Percentiles rank a stretch among this genome's conserved stretches.
These are phyloP conservation scores for Seladonia tumulorum DNA, from an alignment of 2,888 invertebrate species.

Conservation along the genomic window DNA sequence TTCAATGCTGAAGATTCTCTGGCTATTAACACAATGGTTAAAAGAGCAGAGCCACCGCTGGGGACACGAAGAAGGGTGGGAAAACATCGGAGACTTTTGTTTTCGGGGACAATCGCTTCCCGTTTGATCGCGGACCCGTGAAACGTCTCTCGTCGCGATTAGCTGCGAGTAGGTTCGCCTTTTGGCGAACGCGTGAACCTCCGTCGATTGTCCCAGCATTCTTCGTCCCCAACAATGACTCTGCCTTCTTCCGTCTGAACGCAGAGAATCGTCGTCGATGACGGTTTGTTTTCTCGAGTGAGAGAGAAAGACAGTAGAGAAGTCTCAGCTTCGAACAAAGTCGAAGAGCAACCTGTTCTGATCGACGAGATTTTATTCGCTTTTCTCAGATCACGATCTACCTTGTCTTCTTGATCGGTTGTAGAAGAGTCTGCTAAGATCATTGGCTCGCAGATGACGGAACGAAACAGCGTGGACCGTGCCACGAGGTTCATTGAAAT, in stretches of 20 bases:
- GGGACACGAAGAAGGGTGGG: not conserved
- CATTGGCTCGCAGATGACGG: not conserved
- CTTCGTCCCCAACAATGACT: not conserved
- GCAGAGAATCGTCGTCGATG: slow-evolving; percentile 46
- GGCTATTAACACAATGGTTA: not conserved
- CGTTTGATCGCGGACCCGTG: not conserved
- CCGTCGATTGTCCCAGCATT: not conserved
- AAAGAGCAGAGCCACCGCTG: not conserved
- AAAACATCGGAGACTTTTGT: not conserved
- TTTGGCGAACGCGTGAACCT: not conserved
- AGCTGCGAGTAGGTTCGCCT: not conserved
- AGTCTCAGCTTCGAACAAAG: not conserved
- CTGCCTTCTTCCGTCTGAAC: slow-evolving; percentile 31
- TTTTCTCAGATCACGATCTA: not conserved
- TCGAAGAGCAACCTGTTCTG: not conserved
- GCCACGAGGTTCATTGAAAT: slow-evolving; percentile 90
- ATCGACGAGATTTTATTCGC: not conserved
- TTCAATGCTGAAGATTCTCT: not conserved
- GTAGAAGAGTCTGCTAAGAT: slow-evolving; percentile 11
- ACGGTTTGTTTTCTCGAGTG: slow-evolving; percentile 63
- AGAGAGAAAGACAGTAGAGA: not conserved
- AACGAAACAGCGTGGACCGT: slow-evolving; percentile 47
- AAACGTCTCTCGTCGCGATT: not conserved
- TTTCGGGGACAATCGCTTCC: not conserved
- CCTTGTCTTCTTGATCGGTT: not conserved